phyloP scores from a whole-genome alignment of 2,113 vertebrate species.

The Menura novaehollandiae region DNA sequence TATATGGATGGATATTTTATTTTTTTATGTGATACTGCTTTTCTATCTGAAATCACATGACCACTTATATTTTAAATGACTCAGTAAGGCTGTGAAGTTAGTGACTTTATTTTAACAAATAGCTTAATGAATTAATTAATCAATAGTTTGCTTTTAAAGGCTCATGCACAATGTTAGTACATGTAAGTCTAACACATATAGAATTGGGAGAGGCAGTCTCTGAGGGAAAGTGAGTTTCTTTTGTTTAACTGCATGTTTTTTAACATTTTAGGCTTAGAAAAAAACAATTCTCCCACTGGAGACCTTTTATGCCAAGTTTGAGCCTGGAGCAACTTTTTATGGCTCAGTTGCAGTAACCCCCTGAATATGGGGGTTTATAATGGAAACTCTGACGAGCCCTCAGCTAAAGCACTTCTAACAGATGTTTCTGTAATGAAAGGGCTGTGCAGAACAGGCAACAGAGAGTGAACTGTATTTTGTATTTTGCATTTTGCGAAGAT shows the following conservation, averaged over 20 bases:
- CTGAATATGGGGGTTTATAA: constrained; percentile 56
- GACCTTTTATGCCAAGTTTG: constrained; percentile 46
- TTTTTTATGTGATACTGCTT: background rate
- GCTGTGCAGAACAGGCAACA: background rate
- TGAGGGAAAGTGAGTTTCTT: background rate
- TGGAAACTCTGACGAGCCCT: constrained; percentile 49
- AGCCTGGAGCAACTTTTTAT: constrained; percentile 56
- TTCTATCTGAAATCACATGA: background rate
- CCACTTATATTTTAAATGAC: background rate
- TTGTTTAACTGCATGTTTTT: constrained; percentile 24
- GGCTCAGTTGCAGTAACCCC: constrained; percentile 46
- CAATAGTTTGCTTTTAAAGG: background rate
- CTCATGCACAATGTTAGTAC: background rate
- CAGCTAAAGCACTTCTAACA: constrained; percentile 16
- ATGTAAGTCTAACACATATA: background rate
- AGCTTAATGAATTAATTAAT: background rate
- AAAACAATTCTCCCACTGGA: constrained; percentile 18
- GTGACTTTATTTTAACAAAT: background rate
- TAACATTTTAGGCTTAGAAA: constrained; percentile 6
- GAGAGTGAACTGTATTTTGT: constrained; percentile 1
- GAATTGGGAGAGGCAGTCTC: background rate
- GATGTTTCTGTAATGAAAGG: constrained; percentile 59
- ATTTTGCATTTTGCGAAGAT: constrained; percentile 26
- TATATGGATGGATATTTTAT: background rate
- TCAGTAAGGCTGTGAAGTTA: background rate